Base-by-base conservation (phyloP, 2,113 vertebrate genomes). In the Mesembrinibis cayennensis region DNA sequence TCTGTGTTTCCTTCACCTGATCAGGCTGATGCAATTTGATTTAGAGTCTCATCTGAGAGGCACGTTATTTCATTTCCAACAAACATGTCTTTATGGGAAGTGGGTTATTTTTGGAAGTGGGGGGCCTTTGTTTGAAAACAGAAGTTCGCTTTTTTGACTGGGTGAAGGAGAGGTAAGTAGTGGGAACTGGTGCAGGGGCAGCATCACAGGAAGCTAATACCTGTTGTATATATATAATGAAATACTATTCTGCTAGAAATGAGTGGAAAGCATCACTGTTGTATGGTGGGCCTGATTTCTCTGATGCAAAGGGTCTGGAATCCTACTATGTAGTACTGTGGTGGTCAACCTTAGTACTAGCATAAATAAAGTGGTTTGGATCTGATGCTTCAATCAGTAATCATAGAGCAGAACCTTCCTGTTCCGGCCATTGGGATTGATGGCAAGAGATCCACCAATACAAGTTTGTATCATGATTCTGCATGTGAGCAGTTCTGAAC, bases 1-100 rank as follows among this genome's bases (percentile, higher is more conserved):
- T 97, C 94, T 96, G 93, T 95, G 90, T 95, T 97, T 97, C 97
- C 97, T 97, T 97, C 94, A 97, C 94, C 96, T 97, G 96, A 97
- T 97, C 96, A 91, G 50, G 91, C 95, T 97, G 78, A 91, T 95
- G 91, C 89, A 96, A 94, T 95, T 91, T 77, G 81, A 73, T 95
- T 91, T 91, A 91, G 87, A 72, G 53, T 83, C 87, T 94, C 84
- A 90, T 95, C 89, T 95, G 84, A 96, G 59, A 94, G 70, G 50
- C 1, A 9, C 0, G 11, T 81, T 95, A 90, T 59, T 95, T 91
- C 58, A 81, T 88, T 94, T 93, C 58, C 78, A 94, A 59, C 25
- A 50, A 94, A 88, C 55, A 20, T 2, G 1, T 77, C 58, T 58
- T 94, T 78, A 59, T 94, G 91, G 93, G 93, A 93, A 97, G 47